Percentiles rank a stretch among this genome's conserved stretches.
These are phyloP conservation scores for Mustelus asterias DNA, from an alignment of 2,113 vertebrate species.

Conservation along the genomic window DNA sequence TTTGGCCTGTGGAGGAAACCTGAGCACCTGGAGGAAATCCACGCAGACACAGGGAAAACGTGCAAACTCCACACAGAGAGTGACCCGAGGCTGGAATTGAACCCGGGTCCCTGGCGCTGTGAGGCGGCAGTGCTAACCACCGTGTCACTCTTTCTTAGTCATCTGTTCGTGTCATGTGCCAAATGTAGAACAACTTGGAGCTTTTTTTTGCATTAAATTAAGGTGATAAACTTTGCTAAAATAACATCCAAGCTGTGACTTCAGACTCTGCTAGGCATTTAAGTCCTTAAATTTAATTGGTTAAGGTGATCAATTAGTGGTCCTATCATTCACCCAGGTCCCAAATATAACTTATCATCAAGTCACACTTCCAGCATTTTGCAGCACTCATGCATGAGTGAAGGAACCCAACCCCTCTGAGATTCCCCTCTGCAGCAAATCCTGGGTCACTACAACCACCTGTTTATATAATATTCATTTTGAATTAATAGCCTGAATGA, in stretches of 20 bases:
- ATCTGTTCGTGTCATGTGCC: background rate
- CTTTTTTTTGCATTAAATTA: background rate
- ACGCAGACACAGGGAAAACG: too few relatives aligned
- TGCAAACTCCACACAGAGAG: too few relatives aligned
- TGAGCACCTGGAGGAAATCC: too few relatives aligned
- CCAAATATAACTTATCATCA: background rate
- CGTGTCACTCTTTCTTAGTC: background rate
- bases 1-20: too few relatives aligned
- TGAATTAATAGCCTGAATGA: background rate
- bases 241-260: background rate
- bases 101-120: too few relatives aligned
- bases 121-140: too few relatives aligned
- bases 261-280: background rate
- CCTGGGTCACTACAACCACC: background rate
- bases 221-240: background rate
- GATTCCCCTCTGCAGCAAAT: background rate
- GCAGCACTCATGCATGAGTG: background rate
- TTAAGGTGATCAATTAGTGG: background rate
- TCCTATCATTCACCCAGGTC: too few relatives aligned
- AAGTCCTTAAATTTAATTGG: background rate
- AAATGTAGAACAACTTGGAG: too few relatives aligned
- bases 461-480: background rate
- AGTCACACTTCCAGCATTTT: background rate
- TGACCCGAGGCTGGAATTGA: too few relatives aligned
- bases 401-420: background rate